Conservation (phyloP, 92 coral and sea anemone genomes). For the Scolanthus callimorphus region DNA sequence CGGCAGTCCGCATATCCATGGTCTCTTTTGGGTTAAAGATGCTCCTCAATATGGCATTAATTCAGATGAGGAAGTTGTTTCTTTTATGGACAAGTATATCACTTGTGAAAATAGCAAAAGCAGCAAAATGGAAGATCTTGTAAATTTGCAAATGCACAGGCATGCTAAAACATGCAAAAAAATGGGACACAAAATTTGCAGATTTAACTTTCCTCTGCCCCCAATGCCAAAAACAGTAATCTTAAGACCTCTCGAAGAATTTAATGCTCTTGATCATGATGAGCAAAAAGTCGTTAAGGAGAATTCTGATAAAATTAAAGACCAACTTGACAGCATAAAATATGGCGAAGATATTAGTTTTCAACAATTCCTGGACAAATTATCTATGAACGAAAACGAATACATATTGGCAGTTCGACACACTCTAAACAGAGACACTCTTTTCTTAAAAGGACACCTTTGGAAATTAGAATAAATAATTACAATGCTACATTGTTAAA, state of each 20-base stretch:
- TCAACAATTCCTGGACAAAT: constrained; percentile 24
- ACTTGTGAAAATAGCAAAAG: constrained; percentile 22
- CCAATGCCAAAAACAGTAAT: constrained; percentile 55
- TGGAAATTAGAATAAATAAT: constrained; percentile 46
- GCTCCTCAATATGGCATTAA: constrained; percentile 36
- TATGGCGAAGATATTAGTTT: constrained; percentile 40
- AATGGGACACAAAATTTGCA: constrained; percentile 25
- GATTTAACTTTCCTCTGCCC: constrained; percentile 61
- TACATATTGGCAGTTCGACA: constrained; percentile 41
- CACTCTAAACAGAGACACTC: constrained; percentile 24
- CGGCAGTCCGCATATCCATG: constrained; percentile 63
- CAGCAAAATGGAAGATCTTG: constrained; percentile 29
- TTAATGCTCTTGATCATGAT: constrained; percentile 6
- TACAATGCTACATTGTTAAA: constrained; percentile 38
- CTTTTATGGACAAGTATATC: constrained; percentile 51
- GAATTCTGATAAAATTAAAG: constrained; percentile 26
- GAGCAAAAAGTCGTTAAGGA: constrained; percentile 7
- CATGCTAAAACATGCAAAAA: constrained; percentile 67
- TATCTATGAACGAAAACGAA: constrained; percentile 26
- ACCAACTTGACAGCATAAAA: constrained; percentile 17
- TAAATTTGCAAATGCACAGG: constrained; percentile 43
- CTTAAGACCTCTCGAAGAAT: constrained; percentile 25
- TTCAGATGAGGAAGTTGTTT: constrained; percentile 19
- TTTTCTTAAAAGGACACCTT: constrained; percentile 53
- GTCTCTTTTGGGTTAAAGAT: constrained; percentile 41